A percentile compares a stretch with the other conserved stretches of the same genome.
These are phyloP conservation scores for Montipora foliosa DNA, from an alignment of 64 coral and sea anemone species.

Conservation along the genomic window DNA sequence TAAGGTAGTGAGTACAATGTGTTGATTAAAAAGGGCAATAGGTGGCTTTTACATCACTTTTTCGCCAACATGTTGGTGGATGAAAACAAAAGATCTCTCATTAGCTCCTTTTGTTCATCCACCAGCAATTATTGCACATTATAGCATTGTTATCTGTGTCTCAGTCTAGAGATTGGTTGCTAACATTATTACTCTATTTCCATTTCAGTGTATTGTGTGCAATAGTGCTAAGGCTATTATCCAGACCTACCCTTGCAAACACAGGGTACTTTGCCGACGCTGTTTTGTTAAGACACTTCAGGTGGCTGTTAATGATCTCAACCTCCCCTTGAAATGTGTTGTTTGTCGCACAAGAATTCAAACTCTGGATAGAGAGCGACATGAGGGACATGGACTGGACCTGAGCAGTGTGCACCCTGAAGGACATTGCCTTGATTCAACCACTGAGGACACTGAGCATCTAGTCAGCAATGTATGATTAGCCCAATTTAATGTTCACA, in stretches of 20 bases:
- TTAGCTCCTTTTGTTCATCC: too few relatives aligned
- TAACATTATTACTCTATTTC: background rate
- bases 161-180: background rate
- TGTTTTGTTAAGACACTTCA: constrained; percentile 93
- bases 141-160: too few relatives aligned
- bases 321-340: constrained; percentile 90
- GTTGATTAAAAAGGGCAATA: too few relatives aligned
- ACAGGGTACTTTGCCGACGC: constrained; percentile 79
- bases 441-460: background rate
- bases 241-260: constrained; percentile 89
- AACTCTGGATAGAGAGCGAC: constrained; percentile 85
- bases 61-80: too few relatives aligned
- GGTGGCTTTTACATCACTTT: too few relatives aligned
- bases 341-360: constrained; percentile 83
- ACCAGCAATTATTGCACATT: too few relatives aligned
- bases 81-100: too few relatives aligned
- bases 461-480: background rate
- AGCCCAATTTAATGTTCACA: too few relatives aligned
- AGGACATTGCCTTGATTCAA: background rate
- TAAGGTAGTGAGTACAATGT: too few relatives aligned
- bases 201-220: constrained; percentile 88
- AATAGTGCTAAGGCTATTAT: constrained; percentile 91
- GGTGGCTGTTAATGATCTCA: constrained; percentile 88
- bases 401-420: constrained; percentile 79
- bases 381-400: constrained; percentile 1